These are phyloP conservation scores for Delia radicum DNA, from an alignment of 1,140 invertebrate genomes.

Conservation along the genomic window DNA sequence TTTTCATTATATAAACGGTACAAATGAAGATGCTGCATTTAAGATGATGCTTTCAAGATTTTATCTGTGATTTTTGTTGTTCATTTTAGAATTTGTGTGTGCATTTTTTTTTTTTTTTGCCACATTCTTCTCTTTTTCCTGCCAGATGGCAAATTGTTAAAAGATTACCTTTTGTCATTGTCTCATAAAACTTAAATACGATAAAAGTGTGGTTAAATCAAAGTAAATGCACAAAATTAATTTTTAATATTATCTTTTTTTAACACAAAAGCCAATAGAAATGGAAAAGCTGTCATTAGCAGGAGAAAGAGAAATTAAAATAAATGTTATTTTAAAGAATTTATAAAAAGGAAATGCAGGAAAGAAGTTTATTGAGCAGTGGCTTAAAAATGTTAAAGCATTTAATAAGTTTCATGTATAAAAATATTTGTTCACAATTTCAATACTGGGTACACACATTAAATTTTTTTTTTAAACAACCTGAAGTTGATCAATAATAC, in stretches of 20 bases:
- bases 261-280: not conserved
- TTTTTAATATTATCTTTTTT: not conserved
- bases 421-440: too few species aligned
- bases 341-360: too few species aligned
- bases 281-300: not conserved
- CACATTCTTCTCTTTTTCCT: not conserved
- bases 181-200: not conserved
- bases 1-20: not conserved
- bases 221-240: not conserved
- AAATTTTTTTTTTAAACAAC: too few species aligned
- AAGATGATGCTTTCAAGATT: not conserved
- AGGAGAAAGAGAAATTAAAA: not conserved
- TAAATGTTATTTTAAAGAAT: too few species aligned
- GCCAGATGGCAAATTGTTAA: not conserved
- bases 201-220: not conserved
- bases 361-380: too few species aligned
- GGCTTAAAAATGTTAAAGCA: too few species aligned
- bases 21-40: not conserved
- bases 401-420: too few species aligned
- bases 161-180: not conserved
- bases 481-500: too few species aligned
- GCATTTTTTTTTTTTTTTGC: not conserved
- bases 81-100: too few species aligned
- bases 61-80: not conserved
- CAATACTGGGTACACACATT: too few species aligned